Percentiles rank a stretch among this genome's conserved stretches.
Conservation (phyloP, 2,888 invertebrate species). For the Andricus quercusramuli region DNA sequence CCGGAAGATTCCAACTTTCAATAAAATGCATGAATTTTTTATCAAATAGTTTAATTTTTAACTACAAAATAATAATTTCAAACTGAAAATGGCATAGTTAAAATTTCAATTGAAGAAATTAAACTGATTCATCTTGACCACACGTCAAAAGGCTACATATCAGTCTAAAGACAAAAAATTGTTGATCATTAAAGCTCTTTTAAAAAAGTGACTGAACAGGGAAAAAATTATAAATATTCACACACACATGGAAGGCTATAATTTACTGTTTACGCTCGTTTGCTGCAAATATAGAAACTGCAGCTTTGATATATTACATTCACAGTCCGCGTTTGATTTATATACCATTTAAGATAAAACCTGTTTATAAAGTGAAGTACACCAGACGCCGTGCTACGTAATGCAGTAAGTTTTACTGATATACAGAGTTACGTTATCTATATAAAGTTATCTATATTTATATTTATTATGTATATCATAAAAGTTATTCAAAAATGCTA, state of each 20-base stretch:
- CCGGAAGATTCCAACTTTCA: no score
- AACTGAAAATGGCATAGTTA: no score
- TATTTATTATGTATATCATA: neutral
- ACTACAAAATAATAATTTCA: no score
- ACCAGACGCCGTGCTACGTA: conserved; percentile 50
- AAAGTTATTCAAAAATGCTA: neutral
- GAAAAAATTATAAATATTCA: conserved; percentile 29
- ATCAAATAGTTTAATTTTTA: no score
- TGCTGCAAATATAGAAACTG: conserved; percentile 54
- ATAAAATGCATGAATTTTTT: no score
- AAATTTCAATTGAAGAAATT: no score
- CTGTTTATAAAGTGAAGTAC: conserved; percentile 62
- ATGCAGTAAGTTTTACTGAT: conserved; percentile 55
- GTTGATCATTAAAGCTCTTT: conserved; percentile 12
- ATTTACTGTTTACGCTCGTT: conserved; percentile 51
- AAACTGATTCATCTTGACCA: no score
- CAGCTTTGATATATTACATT: conserved; percentile 50
- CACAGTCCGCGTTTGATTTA: conserved; percentile 57
- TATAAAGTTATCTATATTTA: no score
- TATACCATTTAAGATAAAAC: conserved; percentile 59
- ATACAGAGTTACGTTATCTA: conserved; percentile 57
- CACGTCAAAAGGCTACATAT: neutral
- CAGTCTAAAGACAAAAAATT: neutral
- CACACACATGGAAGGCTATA: conserved; percentile 46
- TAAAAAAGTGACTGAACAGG: neutral